Evolutionary conservation across 2,113 vertebrate genomes (phyloP), one percentile per base, ranked within the genome.

Genomic region (Xenopus tropicalis): DNA sequence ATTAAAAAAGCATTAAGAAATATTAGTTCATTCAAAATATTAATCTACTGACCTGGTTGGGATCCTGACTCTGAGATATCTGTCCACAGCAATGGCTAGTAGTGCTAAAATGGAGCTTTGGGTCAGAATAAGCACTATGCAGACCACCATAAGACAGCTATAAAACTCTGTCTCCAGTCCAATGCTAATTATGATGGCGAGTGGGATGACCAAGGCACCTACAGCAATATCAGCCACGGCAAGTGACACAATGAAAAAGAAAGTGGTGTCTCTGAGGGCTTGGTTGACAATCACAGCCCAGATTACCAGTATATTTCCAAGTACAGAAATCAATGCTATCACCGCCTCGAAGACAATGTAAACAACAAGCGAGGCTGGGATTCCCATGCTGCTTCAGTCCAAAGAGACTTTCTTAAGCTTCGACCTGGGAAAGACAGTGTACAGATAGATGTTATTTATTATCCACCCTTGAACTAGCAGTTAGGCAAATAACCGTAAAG

Each of bases 81-180:
- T 93, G 84, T 99, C 97, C 75, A 98, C 91, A 0, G 97, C 97
- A 1, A 99, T 99, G 65, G 97, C 97, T 85, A 99, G 88, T 69
- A 99, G 89, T 0, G 97, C 95, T 71, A 98, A 91, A 85, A 99
- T 97, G 71, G 97, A 99, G 88, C 96, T 98, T 85, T 99, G 94
- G 0, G 97, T 99, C 72, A 99, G 94, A 77, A 99, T 94, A 74
- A 99, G 93, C 80, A 99, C 91, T 0, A 93, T 93, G 77, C 97
- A 99, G 22, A 92, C 92, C 77, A 91, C 85, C 88, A 96, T 86
- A 78, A 98, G 88, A 82, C 97, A 99, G 79, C 93, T 94, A 88
- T 98, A 93, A 78, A 98, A 97, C 85, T 92, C 87, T 0, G 91
- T 96, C 84, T 86, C 74, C 0, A 93, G 90, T 20, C 91, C 96